Conservation (phyloP, 1,140 invertebrate genomes). For the Drosophila pachea region DNA sequence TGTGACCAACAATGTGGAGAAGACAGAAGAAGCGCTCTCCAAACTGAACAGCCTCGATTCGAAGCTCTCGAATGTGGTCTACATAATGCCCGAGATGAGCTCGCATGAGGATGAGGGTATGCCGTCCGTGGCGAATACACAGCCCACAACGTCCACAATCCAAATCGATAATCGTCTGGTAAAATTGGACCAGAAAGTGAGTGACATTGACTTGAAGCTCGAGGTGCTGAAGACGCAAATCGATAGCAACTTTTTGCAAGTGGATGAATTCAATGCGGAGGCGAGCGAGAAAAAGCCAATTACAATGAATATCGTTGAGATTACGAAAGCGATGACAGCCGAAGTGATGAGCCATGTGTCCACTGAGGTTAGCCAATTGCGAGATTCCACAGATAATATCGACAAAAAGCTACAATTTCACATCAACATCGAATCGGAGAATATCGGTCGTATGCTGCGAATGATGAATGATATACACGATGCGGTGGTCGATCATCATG, state of each 20-base stretch:
- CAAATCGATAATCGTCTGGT: constrained; percentile 83
- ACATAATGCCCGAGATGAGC: constrained; percentile 20
- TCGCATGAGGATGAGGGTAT: constrained; percentile 20
- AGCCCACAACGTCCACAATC: constrained; percentile 51
- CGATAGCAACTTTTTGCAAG: constrained; percentile 88
- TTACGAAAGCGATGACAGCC: constrained; percentile 87
- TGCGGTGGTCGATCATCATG: constrained; percentile 85
- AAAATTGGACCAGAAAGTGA: constrained; percentile 88
- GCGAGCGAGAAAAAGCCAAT: constrained; percentile 91
- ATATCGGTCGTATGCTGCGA: constrained; percentile 86
- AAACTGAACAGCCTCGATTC: constrained; percentile 86
- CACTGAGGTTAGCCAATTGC: constrained; percentile 86
- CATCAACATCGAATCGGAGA: constrained; percentile 89
- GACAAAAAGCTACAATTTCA: constrained; percentile 91
- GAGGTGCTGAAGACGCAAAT: constrained; percentile 88
- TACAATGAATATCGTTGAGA: constrained; percentile 88
- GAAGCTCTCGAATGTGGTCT: constrained; percentile 83
- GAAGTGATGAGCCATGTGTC: constrained; percentile 88
- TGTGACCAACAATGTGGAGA: constrained; percentile 89
- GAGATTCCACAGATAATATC: constrained; percentile 86
- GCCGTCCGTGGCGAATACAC: constrained; percentile 8
- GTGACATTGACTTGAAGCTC: constrained; percentile 88
- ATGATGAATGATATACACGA: constrained; percentile 90
- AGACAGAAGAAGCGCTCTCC: constrained; percentile 88
- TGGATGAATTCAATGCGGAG: constrained; percentile 89